Evolutionary conservation across 1,140 invertebrate genomes (phyloP).

Genomic region (Nixonia krombeini): DNA sequence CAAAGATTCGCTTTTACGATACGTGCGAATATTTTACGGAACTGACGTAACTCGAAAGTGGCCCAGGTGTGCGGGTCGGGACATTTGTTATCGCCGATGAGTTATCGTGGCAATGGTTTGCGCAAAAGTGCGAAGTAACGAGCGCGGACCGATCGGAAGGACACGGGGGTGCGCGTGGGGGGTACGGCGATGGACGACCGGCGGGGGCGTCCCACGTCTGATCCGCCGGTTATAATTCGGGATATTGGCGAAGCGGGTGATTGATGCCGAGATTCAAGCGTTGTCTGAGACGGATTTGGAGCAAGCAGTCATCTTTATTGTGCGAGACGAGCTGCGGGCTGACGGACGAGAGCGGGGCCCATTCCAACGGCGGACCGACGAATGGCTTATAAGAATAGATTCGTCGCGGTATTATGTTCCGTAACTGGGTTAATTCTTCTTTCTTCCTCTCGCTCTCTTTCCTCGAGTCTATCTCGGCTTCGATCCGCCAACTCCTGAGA

Average conservation of each 20-base stretch:
- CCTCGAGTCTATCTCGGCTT: slow-evolving; percentile 14
- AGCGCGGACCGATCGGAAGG: slow-evolving; percentile 3
- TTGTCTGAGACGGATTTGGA: slow-evolving; percentile 40
- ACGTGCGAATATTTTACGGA: no score
- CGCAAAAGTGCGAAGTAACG: slow-evolving; percentile 3
- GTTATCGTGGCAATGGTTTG: no score
- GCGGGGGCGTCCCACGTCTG: no score
- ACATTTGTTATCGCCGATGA: no score
- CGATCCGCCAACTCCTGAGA: background rate
- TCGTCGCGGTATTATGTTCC: slow-evolving; percentile 51
- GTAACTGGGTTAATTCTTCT: slow-evolving; percentile 60
- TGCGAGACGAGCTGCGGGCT: slow-evolving; percentile 38
- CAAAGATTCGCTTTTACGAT: no score
- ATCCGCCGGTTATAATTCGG: slow-evolving; percentile 29
- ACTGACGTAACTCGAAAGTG: no score
- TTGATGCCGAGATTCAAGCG: background rate
- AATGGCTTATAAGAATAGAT: slow-evolving; percentile 53
- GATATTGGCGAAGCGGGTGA: slow-evolving; percentile 38
- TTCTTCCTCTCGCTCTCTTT: slow-evolving; percentile 14
- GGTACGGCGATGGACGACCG: no score
- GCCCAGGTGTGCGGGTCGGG: no score
- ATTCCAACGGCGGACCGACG: slow-evolving; percentile 42
- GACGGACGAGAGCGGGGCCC: slow-evolving; percentile 27
- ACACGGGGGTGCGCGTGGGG: no score
- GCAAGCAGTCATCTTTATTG: slow-evolving; percentile 48